A percentile compares a stretch with the other conserved stretches of the same genome.
phyloP scores from a whole-genome alignment of 2,888 invertebrate genomes.

The Teinopalpus imperialis region DNA sequence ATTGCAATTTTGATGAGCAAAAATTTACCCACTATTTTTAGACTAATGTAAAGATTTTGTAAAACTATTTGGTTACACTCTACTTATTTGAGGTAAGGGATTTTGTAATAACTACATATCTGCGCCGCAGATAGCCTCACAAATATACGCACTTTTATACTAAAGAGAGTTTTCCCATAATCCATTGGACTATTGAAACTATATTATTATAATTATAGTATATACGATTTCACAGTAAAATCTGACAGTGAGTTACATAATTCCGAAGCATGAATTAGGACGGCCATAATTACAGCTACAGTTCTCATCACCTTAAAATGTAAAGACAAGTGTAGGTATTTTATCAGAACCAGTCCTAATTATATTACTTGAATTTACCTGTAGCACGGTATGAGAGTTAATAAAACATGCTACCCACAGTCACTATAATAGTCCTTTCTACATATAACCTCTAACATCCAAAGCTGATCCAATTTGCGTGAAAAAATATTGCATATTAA shows the following conservation, averaged over 20 bases:
- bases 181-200: slow-evolving; percentile 7
- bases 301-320: slow-evolving; percentile 22
- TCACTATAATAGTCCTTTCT: slow-evolving; percentile 48
- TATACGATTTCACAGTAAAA: slow-evolving; percentile 19
- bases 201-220: no score
- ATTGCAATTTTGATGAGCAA: no score
- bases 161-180: slow-evolving; percentile 1
- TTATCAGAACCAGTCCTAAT: slow-evolving; percentile 38
- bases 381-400: slow-evolving; percentile 43
- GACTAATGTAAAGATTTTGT: slow-evolving; percentile 15
- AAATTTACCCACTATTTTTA: no score
- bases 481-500: slow-evolving; percentile 68
- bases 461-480: slow-evolving; percentile 67
- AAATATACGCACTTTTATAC: slow-evolving; percentile 12
- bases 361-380: slow-evolving; percentile 44
- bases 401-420: slow-evolving; percentile 50
- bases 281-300: slow-evolving; percentile 33
- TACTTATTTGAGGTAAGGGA: slow-evolving; percentile 23
- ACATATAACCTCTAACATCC: slow-evolving; percentile 60
- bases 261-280: slow-evolving; percentile 29
- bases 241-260: not conserved
- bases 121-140: slow-evolving; percentile 23
- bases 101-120: slow-evolving; percentile 17
- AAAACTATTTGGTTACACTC: slow-evolving; percentile 17
- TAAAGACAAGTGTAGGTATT: slow-evolving; percentile 26